Evolutionary conservation across 2,113 vertebrate genomes (phyloP).

Genomic region (Oxyruncus cristatus): DNA sequence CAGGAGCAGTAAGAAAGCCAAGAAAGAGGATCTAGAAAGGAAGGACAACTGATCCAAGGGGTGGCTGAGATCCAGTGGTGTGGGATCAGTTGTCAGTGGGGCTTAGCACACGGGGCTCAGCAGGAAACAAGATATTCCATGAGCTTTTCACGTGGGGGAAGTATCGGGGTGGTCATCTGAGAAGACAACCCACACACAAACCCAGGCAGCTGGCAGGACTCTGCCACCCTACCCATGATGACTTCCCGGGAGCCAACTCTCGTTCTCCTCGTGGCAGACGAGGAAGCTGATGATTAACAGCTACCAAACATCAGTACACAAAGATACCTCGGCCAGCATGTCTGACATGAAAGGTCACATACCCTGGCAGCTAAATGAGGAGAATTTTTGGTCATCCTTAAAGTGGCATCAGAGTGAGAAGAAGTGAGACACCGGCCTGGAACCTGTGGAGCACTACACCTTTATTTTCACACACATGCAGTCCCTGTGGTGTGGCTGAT

Average conservation of each 20-base stretch:
- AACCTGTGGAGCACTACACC: background rate
- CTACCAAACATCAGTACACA: background rate
- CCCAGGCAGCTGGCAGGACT: background rate
- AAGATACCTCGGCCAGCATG: background rate
- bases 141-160: background rate
- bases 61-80: background rate
- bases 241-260: background rate
- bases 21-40: background rate
- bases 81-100: background rate
- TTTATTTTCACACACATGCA: accelerated
- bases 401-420: background rate
- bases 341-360: background rate
- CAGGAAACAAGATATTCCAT: background rate
- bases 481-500: background rate
- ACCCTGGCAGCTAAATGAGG: background rate
- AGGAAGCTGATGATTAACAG: constrained; percentile 15
- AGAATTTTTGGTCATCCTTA: background rate
- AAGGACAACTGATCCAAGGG: background rate
- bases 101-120: background rate
- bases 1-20: background rate
- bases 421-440: background rate
- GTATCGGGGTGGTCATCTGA: background rate
- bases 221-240: background rate
- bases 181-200: background rate
- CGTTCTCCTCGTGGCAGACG: accelerated